These are phyloP conservation scores for Tigriopus californicus DNA, from an alignment of 2,888 invertebrate genomes.

Conservation along the genomic window DNA sequence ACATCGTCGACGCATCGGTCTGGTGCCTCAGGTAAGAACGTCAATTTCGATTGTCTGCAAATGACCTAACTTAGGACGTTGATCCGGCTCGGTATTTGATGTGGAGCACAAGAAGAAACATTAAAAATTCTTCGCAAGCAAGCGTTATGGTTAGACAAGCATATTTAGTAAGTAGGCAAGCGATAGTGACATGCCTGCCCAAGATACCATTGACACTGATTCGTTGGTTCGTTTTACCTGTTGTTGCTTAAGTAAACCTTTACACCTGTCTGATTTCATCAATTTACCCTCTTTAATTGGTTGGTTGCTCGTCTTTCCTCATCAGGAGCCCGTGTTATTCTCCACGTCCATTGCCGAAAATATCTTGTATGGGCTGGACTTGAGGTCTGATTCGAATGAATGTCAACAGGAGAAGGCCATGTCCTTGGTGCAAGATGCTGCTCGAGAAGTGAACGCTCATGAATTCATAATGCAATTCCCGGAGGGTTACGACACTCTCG, in stretches of 20 bases:
- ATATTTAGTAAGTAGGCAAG: too few species aligned
- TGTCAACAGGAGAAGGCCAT: slow-evolving; percentile 37
- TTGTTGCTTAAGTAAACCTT: too few species aligned
- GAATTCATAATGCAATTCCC: slow-evolving; percentile 45
- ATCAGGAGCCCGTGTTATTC: slow-evolving; percentile 74
- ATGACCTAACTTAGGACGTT: too few species aligned
- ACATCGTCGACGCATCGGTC: slow-evolving; percentile 67
- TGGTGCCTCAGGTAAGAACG: slow-evolving; percentile 64
- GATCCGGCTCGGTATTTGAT: too few species aligned
- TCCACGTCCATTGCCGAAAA: slow-evolving; percentile 75
- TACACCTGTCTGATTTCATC: neutral
- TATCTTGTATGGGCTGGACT: slow-evolving; percentile 61
- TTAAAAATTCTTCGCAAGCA: too few species aligned
- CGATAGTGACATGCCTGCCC: too few species aligned
- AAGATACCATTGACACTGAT: too few species aligned
- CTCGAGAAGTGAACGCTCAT: slow-evolving; percentile 62
- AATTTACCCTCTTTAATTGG: neutral
- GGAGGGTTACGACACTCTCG: slow-evolving; percentile 46
- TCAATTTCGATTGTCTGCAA: too few species aligned
- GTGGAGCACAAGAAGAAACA: too few species aligned
- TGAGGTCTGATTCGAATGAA: slow-evolving; percentile 25
- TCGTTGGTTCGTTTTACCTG: too few species aligned
- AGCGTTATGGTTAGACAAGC: too few species aligned
- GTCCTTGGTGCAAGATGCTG: slow-evolving; percentile 32
- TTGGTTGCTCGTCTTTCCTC: slow-evolving; percentile 19